These are phyloP conservation scores for Procapra przewalskii DNA, from an alignment of 2,113 vertebrate species.

Conservation along the genomic window DNA sequence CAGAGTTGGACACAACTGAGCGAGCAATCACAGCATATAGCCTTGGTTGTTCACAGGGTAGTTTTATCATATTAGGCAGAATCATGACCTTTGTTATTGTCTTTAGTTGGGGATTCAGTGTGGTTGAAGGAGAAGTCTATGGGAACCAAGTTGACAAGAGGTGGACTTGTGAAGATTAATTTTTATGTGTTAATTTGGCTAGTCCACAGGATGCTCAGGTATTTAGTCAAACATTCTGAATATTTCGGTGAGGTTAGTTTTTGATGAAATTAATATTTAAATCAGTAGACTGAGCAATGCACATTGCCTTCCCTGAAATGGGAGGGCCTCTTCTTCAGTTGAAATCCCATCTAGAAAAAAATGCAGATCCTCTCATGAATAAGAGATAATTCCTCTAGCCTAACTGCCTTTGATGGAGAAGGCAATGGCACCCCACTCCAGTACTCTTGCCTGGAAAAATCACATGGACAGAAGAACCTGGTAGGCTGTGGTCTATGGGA, in stretches of 20 bases:
- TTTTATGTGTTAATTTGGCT: neutral
- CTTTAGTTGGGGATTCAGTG: neutral
- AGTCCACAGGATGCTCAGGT: neutral
- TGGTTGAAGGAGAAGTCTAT: neutral
- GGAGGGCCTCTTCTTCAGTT: neutral
- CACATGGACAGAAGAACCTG: too few relatives aligned
- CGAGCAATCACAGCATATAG: accelerated
- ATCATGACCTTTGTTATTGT: neutral
- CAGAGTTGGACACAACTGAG: neutral
- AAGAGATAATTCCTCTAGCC: neutral
- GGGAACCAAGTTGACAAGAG: neutral
- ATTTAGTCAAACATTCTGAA: neutral
- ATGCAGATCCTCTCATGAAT: neutral
- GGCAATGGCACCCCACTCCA: too few relatives aligned
- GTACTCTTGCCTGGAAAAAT: too few relatives aligned
- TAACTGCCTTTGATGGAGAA: neutral
- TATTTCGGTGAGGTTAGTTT: neutral
- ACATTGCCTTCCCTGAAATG: neutral
- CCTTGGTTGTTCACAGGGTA: neutral
- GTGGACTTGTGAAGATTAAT: neutral
- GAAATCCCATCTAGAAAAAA: neutral
- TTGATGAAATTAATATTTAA: too few relatives aligned
- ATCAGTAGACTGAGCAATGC: neutral
- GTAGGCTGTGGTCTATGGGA: too few relatives aligned
- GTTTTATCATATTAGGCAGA: neutral